Evolutionary conservation across 2,797 vertebrate genomes (phyloP), one percentile per base, ranked within the genome.

Genomic region (Myripristis jacobus): DNA sequence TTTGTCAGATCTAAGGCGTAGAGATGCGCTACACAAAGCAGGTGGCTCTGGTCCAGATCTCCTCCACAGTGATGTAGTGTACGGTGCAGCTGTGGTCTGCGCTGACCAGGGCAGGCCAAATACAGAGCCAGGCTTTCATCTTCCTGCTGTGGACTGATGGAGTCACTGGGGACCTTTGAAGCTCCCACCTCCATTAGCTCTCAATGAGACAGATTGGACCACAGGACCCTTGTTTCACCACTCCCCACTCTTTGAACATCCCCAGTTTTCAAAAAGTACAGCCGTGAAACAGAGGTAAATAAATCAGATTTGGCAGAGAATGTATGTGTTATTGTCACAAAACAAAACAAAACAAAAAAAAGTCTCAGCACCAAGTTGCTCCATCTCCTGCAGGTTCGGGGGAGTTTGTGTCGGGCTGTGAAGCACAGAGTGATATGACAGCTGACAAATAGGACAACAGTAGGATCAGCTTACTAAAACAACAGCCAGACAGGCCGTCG

Each of bases 121-220:
- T 77, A 70, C 66, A 16, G 46, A 38, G 48, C 25, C 13, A 9
- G 55, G 70, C 88, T 88, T 88, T 90, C 82, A 88, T 90, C 86
- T 90, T 87, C 73, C 65, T 53, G 74, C 46, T 65, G 79, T 53
- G 70, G 72, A 80, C 65, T 58, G 80, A 86, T 65, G 77, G 55
- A 84, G 64, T 47, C 25, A 21, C 24, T 29, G 25, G 16, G 16
- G 24, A 29, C 43, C 69, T 90, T 90, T 88, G 87, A 90, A 84
- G 87, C 80, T 43, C 57, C 13, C n/a, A 60, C 78, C 74, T 87
- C 88, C 83, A 87, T 90, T 90, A 87, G 83, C 77, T 84, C 79
- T 87, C 79, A 84, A 50, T 67, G 76, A 77, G 65, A 78, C 48
- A 22, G 9, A 50, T 25, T 31, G 47, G 18, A 50, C 22, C 25